phyloP scores from a whole-genome alignment of 2,888 invertebrate species.

The Cryptocheilus praepositus region DNA sequence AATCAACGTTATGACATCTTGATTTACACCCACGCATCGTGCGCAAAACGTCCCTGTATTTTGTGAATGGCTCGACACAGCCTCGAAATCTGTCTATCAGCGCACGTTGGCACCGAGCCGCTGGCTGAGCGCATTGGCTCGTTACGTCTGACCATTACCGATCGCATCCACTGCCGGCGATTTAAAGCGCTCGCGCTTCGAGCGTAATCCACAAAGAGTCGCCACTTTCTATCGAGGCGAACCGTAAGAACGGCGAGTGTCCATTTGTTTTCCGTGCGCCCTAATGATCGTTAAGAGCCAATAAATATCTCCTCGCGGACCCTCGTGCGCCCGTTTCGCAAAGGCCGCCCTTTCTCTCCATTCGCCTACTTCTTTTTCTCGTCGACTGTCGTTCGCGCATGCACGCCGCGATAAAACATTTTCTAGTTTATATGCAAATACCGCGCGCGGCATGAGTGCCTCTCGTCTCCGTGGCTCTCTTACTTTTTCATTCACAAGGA shows the following conservation, averaged over 20 bases:
- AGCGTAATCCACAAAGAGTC: background rate
- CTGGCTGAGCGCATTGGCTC: too few species aligned
- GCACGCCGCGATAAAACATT: conserved; percentile 40
- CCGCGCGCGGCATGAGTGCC: conserved; percentile 18
- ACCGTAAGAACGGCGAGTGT: conserved; percentile 15
- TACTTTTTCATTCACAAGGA: conserved; percentile 15
- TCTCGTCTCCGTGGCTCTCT: conserved; percentile 10
- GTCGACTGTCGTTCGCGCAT: background rate
- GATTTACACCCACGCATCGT: too few species aligned
- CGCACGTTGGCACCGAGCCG: too few species aligned
- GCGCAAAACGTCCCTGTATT: too few species aligned
- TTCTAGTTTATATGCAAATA: conserved; percentile 51
- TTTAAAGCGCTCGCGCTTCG: too few species aligned
- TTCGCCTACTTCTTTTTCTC: background rate
- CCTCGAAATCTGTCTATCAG: too few species aligned
- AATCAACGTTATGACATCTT: too few species aligned
- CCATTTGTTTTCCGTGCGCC: conserved; percentile 33
- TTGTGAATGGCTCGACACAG: too few species aligned
- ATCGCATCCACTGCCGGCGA: too few species aligned
- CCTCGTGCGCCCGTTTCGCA: too few species aligned
- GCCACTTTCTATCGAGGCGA: conserved; percentile 26
- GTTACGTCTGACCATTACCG: too few species aligned
- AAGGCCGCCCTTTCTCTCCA: background rate
- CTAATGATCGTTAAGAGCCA: conserved; percentile 44
- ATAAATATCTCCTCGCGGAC: conserved; percentile 45